Evolutionary conservation across 2,888 invertebrate species (phyloP), one percentile per base, ranked within the genome.

Genomic region (Agrotis ipsilon): DNA sequence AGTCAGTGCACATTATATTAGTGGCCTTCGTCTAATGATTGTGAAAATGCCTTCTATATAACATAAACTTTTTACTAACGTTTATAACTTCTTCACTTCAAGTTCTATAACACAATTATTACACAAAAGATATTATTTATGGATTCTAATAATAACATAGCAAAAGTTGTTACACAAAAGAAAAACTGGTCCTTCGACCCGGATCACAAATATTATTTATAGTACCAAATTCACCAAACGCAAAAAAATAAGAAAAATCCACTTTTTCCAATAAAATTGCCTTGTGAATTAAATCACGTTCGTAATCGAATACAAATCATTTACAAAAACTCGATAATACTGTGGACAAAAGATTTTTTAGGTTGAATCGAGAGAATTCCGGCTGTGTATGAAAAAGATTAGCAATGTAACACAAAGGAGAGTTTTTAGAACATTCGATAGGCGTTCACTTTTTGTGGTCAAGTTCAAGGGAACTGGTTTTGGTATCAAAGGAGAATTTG

Each of bases 371-470:
- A 82, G 79, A 83, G 76, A 88, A 89, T 89, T 89, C 87, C 81
- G 85, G 55, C 67, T 83, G 81, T 84, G 74, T 80, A 66, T 72
- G 86, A 88, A 89, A 90, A 89, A 88, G 85, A 88, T 88, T 86
- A 82, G 80, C 73, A 77, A 85, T 82, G 87, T 82, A 87, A 83
- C 80, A 83, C 78, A 78, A 80, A 60, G 60, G 21, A 1, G 16
- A 63, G 75, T 87, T 88, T 87, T 86, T 86, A 63, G 57, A 32
- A 60, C 68, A 51, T 72, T 80, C 75, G 73, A 83, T 82, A 84
- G 85, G 60, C 69, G 70, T 78, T 72, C 24, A 45, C 65, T 72
- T 79, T 80, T 83, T 83, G 84, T 64, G 51, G 69, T 54, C 81
- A 84, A 85, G 88, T 90, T 90, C 88, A 90, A 86, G 87, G 84